Conservation (phyloP, 92 coral and sea anemone species). For the Epizoanthus scotinus region DNA sequence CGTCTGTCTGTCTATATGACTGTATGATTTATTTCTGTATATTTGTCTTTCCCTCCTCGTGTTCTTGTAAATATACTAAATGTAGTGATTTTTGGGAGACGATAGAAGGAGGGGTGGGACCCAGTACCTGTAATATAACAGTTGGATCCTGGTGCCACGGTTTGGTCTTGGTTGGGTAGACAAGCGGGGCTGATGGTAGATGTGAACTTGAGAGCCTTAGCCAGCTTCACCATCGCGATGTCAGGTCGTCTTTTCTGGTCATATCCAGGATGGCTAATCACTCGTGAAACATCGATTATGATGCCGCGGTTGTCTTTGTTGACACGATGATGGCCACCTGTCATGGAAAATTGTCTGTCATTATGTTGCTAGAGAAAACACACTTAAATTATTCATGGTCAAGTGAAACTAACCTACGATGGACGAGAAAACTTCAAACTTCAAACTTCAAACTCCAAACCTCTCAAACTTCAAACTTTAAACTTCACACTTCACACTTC, state of each 20-base stretch:
- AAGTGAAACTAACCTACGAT: too few species aligned
- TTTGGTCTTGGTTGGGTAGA: constrained; percentile 12
- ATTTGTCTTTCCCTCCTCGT: too few species aligned
- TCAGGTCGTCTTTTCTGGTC: constrained; percentile 30
- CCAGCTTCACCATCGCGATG: constrained; percentile 19
- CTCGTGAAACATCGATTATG: constrained; percentile 16
- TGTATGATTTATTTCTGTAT: too few species aligned
- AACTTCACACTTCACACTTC: too few species aligned
- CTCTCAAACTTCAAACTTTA: too few species aligned
- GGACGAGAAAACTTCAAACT: too few species aligned
- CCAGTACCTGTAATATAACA: constrained; percentile 32
- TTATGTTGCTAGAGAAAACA: too few species aligned
- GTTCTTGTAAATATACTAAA: background rate
- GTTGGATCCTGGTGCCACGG: constrained; percentile 30
- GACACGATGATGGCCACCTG: constrained; percentile 35
- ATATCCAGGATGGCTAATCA: constrained; percentile 1
- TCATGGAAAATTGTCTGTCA: background rate
- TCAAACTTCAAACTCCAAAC: too few species aligned
- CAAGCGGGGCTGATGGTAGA: constrained; percentile 33
- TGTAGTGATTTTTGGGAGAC: background rate
- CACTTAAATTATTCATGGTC: too few species aligned
- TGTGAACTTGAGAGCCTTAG: constrained; percentile 19
- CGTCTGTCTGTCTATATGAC: too few species aligned
- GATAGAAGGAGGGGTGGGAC: background rate
- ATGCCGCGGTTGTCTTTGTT: constrained; percentile 33